Conservation (phyloP, 2,113 vertebrate genomes). For the Phylloscopus trochiloides region DNA sequence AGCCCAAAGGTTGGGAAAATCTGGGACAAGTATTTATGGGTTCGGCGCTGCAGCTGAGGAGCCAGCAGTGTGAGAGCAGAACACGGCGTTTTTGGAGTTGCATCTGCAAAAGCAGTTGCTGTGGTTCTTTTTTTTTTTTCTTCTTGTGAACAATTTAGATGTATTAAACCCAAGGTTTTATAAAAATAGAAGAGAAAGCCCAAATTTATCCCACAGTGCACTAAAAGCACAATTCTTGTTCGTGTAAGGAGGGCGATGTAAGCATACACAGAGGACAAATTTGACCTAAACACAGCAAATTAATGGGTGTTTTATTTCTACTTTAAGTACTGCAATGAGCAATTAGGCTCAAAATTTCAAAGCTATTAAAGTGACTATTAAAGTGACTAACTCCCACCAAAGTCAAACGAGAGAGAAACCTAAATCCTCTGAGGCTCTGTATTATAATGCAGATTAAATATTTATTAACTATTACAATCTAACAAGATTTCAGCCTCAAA, state of each 20-base stretch:
- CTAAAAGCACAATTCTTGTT: background rate
- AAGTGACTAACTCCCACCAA: background rate
- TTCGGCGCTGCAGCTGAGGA: background rate
- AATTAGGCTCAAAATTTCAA: conserved; percentile 32
- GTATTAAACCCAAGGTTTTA: background rate
- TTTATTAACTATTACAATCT: conserved; percentile 2
- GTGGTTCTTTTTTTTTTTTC: background rate
- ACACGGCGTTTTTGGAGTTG: background rate
- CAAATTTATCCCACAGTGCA: background rate
- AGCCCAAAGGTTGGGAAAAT: conserved; percentile 9
- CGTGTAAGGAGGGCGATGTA: background rate
- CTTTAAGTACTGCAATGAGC: background rate
- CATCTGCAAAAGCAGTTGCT: conserved; percentile 52
- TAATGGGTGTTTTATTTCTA: background rate
- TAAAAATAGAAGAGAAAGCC: conserved; percentile 16
- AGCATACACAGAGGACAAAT: background rate
- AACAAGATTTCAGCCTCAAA: background rate
- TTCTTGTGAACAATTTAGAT: background rate
- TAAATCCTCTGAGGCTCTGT: background rate
- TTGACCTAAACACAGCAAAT: background rate
- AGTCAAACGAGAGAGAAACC: background rate
- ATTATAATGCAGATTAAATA: conserved; percentile 28
- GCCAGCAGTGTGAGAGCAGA: background rate
- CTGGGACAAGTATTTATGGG: background rate
- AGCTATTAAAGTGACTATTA: background rate